These are phyloP conservation scores for Drosophila equinoxialis DNA, from an alignment of 1,140 invertebrate genomes.

Conservation along the genomic window DNA sequence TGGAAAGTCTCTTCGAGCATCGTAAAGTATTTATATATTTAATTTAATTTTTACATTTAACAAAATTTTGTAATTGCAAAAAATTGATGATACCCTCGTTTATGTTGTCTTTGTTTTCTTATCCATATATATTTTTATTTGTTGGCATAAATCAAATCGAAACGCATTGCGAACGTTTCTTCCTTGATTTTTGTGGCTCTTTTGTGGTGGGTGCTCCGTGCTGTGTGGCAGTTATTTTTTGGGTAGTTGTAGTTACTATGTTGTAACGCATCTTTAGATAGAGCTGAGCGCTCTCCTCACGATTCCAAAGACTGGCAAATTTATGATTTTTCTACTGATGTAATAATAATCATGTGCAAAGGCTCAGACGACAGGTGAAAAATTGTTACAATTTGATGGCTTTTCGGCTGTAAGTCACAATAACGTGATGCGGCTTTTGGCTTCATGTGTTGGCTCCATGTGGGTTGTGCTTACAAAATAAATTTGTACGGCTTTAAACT, in stretches of 20 bases:
- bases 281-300: constrained; percentile 45
- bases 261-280: constrained; percentile 61
- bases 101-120: neutral
- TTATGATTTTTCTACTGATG: constrained; percentile 76
- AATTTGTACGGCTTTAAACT: constrained; percentile 63
- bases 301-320: constrained; percentile 61
- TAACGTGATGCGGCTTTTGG: constrained; percentile 59
- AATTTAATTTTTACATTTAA: constrained; percentile 18
- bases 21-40: neutral
- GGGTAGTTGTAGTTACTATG: constrained; percentile 15
- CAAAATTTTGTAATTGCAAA: constrained; percentile 36
- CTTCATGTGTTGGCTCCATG: constrained; percentile 11
- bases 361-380: constrained; percentile 71
- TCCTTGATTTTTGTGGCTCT: constrained; percentile 47
- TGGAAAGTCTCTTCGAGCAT: constrained; percentile 8
- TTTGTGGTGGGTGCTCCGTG: constrained; percentile 25
- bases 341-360: constrained; percentile 77
- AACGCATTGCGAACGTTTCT: constrained; percentile 53
- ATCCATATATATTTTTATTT: constrained; percentile 39
- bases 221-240: constrained; percentile 12
- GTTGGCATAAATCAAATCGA: constrained; percentile 61
- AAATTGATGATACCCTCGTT: constrained; percentile 35
- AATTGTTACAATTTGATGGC: constrained; percentile 80
- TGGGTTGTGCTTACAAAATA: constrained; percentile 2
- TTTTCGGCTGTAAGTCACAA: constrained; percentile 44